These are phyloP conservation scores for Microcaecilia unicolor DNA, from an alignment of 2,797 vertebrate species.

Conservation along the genomic window DNA sequence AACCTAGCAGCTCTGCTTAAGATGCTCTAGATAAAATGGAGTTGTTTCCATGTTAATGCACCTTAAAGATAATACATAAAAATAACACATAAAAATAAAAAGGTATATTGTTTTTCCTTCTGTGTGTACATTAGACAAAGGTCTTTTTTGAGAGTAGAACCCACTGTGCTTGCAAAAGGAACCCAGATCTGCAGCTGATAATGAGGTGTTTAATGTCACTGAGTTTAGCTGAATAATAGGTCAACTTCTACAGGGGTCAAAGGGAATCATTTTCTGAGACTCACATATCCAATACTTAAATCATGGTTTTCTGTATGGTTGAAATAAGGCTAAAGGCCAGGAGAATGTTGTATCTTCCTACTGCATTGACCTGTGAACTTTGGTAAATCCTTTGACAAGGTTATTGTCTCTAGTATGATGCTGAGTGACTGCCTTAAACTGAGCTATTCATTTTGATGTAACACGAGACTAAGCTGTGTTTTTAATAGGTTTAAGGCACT, in stretches of 20 bases:
- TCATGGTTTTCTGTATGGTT: constrained; percentile 64
- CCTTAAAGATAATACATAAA: too few relatives aligned
- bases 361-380: constrained; percentile 68
- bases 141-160: too few relatives aligned
- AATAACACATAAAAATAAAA: too few relatives aligned
- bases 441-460: constrained; percentile 33
- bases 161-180: too few relatives aligned
- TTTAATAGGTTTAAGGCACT: constrained; percentile 25
- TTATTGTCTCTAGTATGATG: constrained; percentile 43
- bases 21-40: too few relatives aligned
- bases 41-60: too few relatives aligned
- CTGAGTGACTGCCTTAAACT: constrained; percentile 30
- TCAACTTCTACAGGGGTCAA: constrained; percentile 46
- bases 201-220: too few relatives aligned
- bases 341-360: constrained; percentile 49
- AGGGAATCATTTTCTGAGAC: constrained; percentile 45
- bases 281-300: constrained; percentile 44
- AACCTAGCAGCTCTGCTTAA: too few relatives aligned
- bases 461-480: constrained; percentile 30
- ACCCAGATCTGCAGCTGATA: too few relatives aligned
- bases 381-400: constrained; percentile 63
- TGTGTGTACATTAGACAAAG: too few relatives aligned
- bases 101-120: too few relatives aligned
- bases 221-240: too few relatives aligned
- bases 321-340: constrained; percentile 39